Conservation (phyloP, 2,797 vertebrate species). For the Erithacus rubecula region DNA sequence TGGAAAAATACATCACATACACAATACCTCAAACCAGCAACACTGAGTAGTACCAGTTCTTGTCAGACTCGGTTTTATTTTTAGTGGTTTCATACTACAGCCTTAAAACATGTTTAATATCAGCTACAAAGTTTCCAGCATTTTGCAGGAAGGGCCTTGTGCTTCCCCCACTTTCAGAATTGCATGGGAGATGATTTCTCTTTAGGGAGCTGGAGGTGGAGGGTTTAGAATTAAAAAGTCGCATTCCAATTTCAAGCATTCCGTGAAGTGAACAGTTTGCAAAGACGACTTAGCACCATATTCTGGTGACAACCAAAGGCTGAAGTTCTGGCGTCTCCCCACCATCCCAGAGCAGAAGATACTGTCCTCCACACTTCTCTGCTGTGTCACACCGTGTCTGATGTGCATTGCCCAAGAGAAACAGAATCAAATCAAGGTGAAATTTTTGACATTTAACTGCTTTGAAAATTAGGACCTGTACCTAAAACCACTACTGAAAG, state of each 20-base stretch:
- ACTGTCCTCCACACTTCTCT: neutral
- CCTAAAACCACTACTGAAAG: neutral
- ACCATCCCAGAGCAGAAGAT: neutral
- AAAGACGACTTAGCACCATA: neutral
- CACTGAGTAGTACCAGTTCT: neutral
- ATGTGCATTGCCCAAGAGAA: neutral
- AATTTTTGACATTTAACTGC: neutral
- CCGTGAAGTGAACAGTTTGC: accelerated
- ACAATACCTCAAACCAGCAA: neutral
- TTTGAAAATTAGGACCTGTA: neutral
- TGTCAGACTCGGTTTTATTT: neutral
- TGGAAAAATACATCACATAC: neutral
- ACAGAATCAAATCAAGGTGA: neutral
- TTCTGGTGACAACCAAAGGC: neutral
- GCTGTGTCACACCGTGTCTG: neutral
- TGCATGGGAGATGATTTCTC: neutral
- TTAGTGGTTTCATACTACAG: neutral
- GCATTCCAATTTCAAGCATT: neutral
- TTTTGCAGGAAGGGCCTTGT: neutral
- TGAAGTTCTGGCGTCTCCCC: neutral
- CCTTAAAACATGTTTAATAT: neutral
- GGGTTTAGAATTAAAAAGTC: neutral
- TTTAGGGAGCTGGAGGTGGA: neutral
- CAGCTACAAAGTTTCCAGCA: neutral
- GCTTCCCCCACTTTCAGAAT: neutral